phyloP scores from a whole-genome alignment of 1,140 invertebrate genomes.

The Halyomorpha halys region DNA sequence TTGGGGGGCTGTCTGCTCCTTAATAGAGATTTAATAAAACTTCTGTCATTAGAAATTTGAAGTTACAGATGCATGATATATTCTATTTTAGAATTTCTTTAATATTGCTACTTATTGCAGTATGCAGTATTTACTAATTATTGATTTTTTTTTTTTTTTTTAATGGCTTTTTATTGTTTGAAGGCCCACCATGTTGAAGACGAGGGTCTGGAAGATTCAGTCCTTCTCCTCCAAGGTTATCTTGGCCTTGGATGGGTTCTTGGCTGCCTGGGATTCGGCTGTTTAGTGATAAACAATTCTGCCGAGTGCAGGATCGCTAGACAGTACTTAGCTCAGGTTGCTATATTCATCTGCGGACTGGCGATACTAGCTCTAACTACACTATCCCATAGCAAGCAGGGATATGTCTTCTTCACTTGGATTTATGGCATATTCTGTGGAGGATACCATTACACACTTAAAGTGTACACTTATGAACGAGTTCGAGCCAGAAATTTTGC shows the following conservation, averaged over 20 bases:
- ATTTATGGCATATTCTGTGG: constrained; percentile 72
- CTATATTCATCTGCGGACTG: constrained; percentile 64
- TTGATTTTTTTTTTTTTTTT: no score
- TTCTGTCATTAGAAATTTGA: no score
- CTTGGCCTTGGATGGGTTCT: constrained; percentile 71
- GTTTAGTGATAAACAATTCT: constrained; percentile 69
- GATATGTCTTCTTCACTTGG: constrained; percentile 74
- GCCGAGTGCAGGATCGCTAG: constrained; percentile 74
- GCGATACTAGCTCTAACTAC: constrained; percentile 72
- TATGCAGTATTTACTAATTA: no score
- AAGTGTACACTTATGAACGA: constrained; percentile 80
- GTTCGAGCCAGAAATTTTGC: constrained; percentile 76
- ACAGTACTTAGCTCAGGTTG: constrained; percentile 67
- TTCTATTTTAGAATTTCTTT: no score
- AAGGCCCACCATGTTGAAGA: constrained; percentile 63
- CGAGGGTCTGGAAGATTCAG: constrained; percentile 57
- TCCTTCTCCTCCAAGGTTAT: constrained; percentile 63
- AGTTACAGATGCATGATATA: no score
- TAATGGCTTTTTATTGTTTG: constrained; percentile 15
- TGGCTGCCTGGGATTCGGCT: constrained; percentile 68
- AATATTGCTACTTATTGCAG: no score
- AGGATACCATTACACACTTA: constrained; percentile 76
- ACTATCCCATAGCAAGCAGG: constrained; percentile 60
- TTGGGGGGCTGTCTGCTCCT: no score
- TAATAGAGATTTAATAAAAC: no score